phyloP scores from a whole-genome alignment of 2,113 vertebrate species.

The Coregonus clupeaformis region DNA sequence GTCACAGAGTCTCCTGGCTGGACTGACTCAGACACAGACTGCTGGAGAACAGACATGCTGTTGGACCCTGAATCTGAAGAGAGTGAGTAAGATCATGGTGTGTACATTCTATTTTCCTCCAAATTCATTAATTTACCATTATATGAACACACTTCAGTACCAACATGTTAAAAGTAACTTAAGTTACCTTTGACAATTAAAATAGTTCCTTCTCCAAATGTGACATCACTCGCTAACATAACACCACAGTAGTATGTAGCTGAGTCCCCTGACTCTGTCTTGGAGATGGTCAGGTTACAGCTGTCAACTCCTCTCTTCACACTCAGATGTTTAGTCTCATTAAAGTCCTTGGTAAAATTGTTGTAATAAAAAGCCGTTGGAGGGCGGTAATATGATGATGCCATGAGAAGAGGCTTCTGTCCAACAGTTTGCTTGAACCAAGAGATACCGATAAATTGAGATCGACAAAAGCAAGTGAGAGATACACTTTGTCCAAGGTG shows the following conservation, averaged over 20 bases:
- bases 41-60: constrained; percentile 1
- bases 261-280: constrained; percentile 9
- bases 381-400: too few species aligned
- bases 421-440: constrained; percentile 27
- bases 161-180: not conserved
- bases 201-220: constrained; percentile 20
- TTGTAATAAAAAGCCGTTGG: too few species aligned
- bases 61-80: too few species aligned
- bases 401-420: constrained; percentile 15
- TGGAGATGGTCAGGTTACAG: constrained; percentile 20
- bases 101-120: too few species aligned
- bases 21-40: not conserved
- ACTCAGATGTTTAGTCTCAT: too few species aligned
- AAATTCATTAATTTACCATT: too few species aligned
- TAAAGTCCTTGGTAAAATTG: constrained; percentile 5
- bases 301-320: not conserved
- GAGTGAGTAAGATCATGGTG: too few species aligned
- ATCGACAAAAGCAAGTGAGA: constrained; percentile 13
- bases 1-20: constrained; percentile 15
- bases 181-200: constrained; percentile 12
- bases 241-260: constrained; percentile 23
- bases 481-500: constrained; percentile 18
- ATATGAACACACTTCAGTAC: too few species aligned
- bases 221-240: not conserved
- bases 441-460: not conserved